Percentiles rank a stretch among this genome's conserved stretches.
Conservation (phyloP, 2,888 invertebrate species). For the Drosophila aldrichi region DNA sequence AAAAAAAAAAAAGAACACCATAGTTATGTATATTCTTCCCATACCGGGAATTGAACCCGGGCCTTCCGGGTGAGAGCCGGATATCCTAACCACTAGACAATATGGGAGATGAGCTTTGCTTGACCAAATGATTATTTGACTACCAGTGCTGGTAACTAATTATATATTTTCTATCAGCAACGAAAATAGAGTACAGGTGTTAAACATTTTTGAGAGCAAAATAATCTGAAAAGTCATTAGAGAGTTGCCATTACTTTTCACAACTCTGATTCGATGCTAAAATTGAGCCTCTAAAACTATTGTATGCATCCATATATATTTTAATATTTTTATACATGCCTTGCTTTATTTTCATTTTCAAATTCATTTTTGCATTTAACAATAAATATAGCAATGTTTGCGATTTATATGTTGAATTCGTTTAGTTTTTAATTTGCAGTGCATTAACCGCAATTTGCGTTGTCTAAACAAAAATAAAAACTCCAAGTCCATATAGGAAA, state of each 20-base stretch:
- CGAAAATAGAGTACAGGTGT: too few relatives aligned
- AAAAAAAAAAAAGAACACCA: too few relatives aligned
- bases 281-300: too few relatives aligned
- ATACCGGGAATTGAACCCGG: slow-evolving; percentile 96
- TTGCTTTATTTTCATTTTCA: not conserved
- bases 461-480: slow-evolving; percentile 37
- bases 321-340: not conserved
- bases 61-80: slow-evolving; percentile 87
- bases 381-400: slow-evolving; percentile 37
- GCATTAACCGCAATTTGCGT: slow-evolving; percentile 66
- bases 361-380: slow-evolving; percentile 11
- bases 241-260: too few relatives aligned
- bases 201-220: too few relatives aligned
- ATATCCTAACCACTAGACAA: slow-evolving; percentile 86
- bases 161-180: too few relatives aligned
- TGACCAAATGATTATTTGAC: not conserved
- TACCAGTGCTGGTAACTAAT: not conserved
- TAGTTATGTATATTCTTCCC: slow-evolving; percentile 83
- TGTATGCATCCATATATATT: not conserved
- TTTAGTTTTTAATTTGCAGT: slow-evolving; percentile 38
- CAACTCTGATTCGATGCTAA: too few relatives aligned
- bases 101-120: slow-evolving; percentile 75
- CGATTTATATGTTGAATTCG: slow-evolving; percentile 33
- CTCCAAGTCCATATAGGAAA: slow-evolving; percentile 51
- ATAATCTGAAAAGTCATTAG: too few relatives aligned